Conservation (phyloP, 2,113 vertebrate genomes). For the Talpa occidentalis region DNA sequence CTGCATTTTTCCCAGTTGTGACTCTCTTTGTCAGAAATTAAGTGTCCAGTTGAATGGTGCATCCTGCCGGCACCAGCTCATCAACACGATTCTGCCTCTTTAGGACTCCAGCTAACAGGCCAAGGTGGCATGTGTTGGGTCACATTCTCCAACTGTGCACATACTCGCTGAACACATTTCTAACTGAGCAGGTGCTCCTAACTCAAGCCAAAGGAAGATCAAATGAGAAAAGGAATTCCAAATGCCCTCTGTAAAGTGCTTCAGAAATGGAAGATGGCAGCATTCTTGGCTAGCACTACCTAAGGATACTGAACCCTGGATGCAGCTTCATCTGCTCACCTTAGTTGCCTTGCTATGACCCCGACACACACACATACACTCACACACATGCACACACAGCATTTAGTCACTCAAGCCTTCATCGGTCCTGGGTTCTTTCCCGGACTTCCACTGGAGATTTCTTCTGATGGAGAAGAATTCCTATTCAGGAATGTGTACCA, state of each 20-base stretch:
- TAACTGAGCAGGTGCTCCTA: slow-evolving; percentile 1
- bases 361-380: too few species aligned
- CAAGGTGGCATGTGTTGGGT: not conserved
- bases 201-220: slow-evolving; percentile 1
- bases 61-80: not conserved
- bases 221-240: slow-evolving; percentile 10
- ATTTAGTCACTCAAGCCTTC: not conserved
- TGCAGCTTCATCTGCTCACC: not conserved
- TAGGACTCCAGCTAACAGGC: not conserved
- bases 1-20: not conserved
- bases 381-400: not conserved
- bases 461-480: not conserved
- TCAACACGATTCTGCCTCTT: not conserved
- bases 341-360: not conserved
- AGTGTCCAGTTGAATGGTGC: not conserved
- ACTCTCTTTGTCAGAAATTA: slow-evolving; percentile 41
- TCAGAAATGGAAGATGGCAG: not conserved
- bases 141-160: slow-evolving; percentile 3
- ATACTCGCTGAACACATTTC: not conserved
- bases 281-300: not conserved
- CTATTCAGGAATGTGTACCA: slow-evolving; percentile 2
- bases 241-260: not conserved
- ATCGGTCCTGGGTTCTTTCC: not conserved
- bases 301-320: not conserved
- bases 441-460: not conserved